These are phyloP conservation scores for Ophion obscuratus DNA, from an alignment of 2,888 invertebrate species.

Conservation along the genomic window DNA sequence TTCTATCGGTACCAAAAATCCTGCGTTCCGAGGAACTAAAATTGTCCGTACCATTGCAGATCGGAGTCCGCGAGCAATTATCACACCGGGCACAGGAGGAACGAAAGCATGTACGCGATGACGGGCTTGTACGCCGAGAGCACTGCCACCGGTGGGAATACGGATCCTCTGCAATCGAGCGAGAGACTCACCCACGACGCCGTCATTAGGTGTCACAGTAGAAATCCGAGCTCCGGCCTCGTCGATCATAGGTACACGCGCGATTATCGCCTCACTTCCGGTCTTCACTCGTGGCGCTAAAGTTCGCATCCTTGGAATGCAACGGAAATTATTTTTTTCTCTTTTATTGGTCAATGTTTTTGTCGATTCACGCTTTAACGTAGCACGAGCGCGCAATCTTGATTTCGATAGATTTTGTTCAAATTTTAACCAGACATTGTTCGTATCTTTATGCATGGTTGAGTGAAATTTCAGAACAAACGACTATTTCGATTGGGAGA, in stretches of 20 bases:
- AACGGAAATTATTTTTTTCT: no score
- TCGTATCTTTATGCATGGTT: no score
- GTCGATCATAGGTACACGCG: slow-evolving; percentile 87
- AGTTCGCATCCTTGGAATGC: no score
- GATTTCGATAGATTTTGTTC: no score
- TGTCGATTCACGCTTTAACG: no score
- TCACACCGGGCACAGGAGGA: slow-evolving; percentile 87
- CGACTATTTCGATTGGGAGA: no score
- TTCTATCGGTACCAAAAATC: no score
- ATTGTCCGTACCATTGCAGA: slow-evolving; percentile 65
- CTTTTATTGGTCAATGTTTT: no score
- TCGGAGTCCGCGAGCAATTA: slow-evolving; percentile 82
- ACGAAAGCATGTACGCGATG: slow-evolving; percentile 96
- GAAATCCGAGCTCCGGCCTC: slow-evolving; percentile 91
- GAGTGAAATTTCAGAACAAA: no score
- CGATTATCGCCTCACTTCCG: background rate
- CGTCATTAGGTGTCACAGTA: slow-evolving; percentile 91
- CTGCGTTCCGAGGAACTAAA: background rate
- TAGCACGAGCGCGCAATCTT: no score
- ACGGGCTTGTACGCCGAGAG: slow-evolving; percentile 93
- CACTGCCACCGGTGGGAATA: slow-evolving; percentile 85
- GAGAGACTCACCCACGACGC: slow-evolving; percentile 82
- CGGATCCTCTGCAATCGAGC: slow-evolving; percentile 80
- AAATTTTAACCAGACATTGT: no score
- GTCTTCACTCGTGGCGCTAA: no score